phyloP scores from a whole-genome alignment of 53 echinoderm and acorn worm species.

The Echinometra lucunter region DNA sequence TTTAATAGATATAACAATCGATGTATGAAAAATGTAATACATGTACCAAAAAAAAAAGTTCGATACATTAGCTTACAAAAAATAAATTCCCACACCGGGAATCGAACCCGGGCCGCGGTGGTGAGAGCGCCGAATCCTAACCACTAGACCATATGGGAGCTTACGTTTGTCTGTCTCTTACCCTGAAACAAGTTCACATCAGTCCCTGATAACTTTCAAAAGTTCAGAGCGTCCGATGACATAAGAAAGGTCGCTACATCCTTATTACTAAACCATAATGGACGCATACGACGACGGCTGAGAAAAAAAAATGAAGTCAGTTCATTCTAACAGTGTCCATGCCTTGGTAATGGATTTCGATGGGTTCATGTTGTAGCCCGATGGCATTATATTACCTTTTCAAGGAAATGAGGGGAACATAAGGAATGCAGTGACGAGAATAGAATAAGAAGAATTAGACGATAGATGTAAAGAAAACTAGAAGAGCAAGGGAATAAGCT shows the following conservation, averaged over 20 bases:
- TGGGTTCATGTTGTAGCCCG: too few relatives aligned
- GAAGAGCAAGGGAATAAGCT: background rate
- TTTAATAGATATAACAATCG: background rate
- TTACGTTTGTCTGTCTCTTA: background rate
- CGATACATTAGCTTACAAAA: background rate
- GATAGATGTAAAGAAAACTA: background rate
- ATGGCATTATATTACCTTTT: background rate
- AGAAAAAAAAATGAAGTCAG: too few relatives aligned
- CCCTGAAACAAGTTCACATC: too few relatives aligned
- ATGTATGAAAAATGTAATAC: background rate
- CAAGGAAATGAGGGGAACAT: background rate
- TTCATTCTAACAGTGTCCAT: too few relatives aligned
- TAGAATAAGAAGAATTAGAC: background rate
- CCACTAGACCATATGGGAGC: slow-evolving; percentile 98
- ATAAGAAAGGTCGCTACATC: too few relatives aligned
- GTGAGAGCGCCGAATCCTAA: slow-evolving; percentile 99
- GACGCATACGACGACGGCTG: too few relatives aligned
- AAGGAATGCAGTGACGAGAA: background rate
- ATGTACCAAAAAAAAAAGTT: background rate
- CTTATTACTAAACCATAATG: too few relatives aligned
- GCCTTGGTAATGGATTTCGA: too few relatives aligned
- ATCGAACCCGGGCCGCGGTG: slow-evolving; percentile 99
- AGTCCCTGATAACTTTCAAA: too few relatives aligned
- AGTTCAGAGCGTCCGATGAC: too few relatives aligned
- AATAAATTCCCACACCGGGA: slow-evolving; percentile 90